Percentiles rank a stretch among this genome's conserved stretches.
phyloP scores from a whole-genome alignment of 2,888 invertebrate genomes.

The Napeogenes inachia region DNA sequence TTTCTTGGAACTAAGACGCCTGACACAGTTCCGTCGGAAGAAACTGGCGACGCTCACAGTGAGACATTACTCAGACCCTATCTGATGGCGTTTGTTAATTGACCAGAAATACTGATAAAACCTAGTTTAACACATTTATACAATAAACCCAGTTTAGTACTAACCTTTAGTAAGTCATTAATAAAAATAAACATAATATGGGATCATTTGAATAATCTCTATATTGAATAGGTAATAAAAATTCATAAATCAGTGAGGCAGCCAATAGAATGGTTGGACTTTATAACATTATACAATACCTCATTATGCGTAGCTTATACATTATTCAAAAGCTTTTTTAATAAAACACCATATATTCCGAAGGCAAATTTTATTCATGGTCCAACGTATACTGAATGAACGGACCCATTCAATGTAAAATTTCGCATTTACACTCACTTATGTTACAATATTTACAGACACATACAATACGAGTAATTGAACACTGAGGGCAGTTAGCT shows the following conservation, averaged over 20 bases:
- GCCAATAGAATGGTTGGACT: constrained; percentile 2
- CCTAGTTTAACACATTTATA: constrained; percentile 51
- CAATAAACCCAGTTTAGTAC: constrained; percentile 11
- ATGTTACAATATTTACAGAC: constrained; percentile 73
- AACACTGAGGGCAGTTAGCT: constrained; percentile 68
- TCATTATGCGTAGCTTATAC: constrained; percentile 5
- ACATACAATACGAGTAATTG: constrained; percentile 54
- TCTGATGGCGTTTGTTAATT: constrained; percentile 73
- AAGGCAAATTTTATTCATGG: constrained; percentile 76
- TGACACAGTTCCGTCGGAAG: constrained; percentile 29
- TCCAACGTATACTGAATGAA: constrained; percentile 76
- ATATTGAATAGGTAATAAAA: constrained; percentile 1
- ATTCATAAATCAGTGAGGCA: constrained; percentile 2
- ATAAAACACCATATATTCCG: constrained; percentile 45
- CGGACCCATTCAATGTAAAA: constrained; percentile 76
- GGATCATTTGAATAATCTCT: neutral
- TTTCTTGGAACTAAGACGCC: constrained; percentile 30
- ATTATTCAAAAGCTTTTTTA: constrained; percentile 10
- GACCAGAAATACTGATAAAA: constrained; percentile 74
- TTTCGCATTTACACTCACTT: constrained; percentile 67
- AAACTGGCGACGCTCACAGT: constrained; percentile 5
- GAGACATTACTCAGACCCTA: constrained; percentile 65
- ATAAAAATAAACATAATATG: too few species aligned
- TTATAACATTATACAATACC: constrained; percentile 4
- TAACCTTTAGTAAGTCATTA: too few species aligned